Evolutionary conservation across 2,113 vertebrate species (phyloP).

Genomic region (Oceanodroma tethys): DNA sequence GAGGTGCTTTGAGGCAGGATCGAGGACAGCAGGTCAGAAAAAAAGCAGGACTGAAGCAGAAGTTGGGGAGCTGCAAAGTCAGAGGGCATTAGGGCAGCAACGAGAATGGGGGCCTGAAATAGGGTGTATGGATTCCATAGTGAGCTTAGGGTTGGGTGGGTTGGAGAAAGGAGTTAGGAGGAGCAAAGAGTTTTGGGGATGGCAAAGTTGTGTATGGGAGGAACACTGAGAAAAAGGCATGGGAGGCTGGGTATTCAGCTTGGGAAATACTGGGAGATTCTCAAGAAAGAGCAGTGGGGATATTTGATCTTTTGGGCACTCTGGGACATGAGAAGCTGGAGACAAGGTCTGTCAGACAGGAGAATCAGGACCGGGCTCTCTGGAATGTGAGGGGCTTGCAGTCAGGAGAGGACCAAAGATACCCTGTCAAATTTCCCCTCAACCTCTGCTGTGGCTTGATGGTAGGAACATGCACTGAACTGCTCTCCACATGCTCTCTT

Average conservation of each 20-base stretch:
- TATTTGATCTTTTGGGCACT: neutral
- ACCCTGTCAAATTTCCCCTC: neutral
- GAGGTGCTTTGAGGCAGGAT: neutral
- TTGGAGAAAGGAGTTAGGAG: neutral
- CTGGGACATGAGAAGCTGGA: neutral
- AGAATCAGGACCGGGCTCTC: fast-evolving
- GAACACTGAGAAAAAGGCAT: neutral
- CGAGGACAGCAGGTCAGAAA: neutral
- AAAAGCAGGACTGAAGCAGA: neutral
- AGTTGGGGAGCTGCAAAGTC: neutral
- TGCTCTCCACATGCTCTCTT: neutral
- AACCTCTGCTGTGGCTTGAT: neutral
- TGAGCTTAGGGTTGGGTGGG: neutral
- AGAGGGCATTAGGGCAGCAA: neutral
- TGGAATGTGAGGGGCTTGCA: neutral
- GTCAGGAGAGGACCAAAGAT: neutral
- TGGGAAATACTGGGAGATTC: neutral
- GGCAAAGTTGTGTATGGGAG: neutral
- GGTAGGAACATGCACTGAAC: neutral
- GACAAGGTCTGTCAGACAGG: neutral
- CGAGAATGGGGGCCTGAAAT: neutral
- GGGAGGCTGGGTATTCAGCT: neutral
- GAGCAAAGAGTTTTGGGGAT: neutral
- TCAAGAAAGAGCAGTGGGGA: neutral
- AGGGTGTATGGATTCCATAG: neutral